These are phyloP conservation scores for Acanthochromis polyacanthus DNA, from an alignment of 2,113 vertebrate species.

Conservation along the genomic window DNA sequence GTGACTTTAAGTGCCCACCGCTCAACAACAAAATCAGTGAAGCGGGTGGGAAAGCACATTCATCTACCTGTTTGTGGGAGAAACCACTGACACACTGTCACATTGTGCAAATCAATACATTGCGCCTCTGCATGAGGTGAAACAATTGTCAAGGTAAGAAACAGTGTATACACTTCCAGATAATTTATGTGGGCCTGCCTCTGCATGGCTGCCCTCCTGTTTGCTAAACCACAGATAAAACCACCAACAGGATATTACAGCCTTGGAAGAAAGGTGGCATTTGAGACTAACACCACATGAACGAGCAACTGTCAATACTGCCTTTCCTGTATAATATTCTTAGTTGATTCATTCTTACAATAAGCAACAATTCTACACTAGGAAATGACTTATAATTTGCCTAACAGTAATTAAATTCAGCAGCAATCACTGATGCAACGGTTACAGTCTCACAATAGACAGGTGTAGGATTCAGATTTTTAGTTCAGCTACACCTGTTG, in stretches of 20 bases:
- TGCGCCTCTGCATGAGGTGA: background rate
- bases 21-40: background rate
- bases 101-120: slow-evolving; percentile 31
- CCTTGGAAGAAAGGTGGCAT: background rate
- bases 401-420: too few relatives aligned
- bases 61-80: background rate
- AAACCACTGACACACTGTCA: slow-evolving; percentile 21
- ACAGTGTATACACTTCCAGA: background rate
- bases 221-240: slow-evolving; percentile 1
- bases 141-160: slow-evolving; percentile 12
- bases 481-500: too few relatives aligned
- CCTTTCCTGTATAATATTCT: too few relatives aligned
- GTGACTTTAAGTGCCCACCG: background rate
- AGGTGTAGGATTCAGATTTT: too few relatives aligned
- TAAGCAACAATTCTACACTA: background rate
- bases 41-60: background rate
- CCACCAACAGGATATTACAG: background rate
- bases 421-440: too few relatives aligned
- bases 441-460: too few relatives aligned
- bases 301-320: background rate
- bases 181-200: slow-evolving; percentile 1
- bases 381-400: background rate
- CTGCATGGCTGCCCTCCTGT: slow-evolving; percentile 8
- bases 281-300: background rate
- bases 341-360: background rate